Base-by-base conservation (phyloP, 2,113 vertebrate species). In the Caloenas nicobarica region DNA sequence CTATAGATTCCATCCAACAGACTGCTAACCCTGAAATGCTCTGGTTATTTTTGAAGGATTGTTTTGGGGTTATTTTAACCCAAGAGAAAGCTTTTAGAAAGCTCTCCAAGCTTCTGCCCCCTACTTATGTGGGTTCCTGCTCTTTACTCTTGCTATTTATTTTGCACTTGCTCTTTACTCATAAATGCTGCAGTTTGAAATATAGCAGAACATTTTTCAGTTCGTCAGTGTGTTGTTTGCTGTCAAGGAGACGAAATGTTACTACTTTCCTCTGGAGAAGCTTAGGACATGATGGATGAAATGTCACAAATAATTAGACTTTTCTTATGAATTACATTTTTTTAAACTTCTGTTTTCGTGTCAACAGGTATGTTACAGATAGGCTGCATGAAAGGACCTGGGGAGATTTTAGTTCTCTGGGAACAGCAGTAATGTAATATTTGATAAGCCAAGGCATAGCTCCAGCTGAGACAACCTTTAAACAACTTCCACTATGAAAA, bases 281-380 rank as follows among this genome's bases (percentile, higher is more conserved):
- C 90, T 96, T 96, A 96, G 85, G 86, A 97, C 95, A 96, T 97
- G 96, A 97, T 96, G 94, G 93, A 97, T 97, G 96, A 97, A 97
- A 96, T 97, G 96, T 95, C 96, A 97, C 91, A 91, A 96, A 97
- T 97, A 97, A 97, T 97, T 97, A 97, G 96, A 97, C 95, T 96
- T 94, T 64, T 68, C 90, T 83, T 93, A 93, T 88, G 94, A 97
- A 97, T 97, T 97, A 97, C 94, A 83, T 91, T 96, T 97, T 95
- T 97, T 94, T 88, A 76, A 93, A 92, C 78, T 78, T 95, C 81
- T 96, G 78, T 95, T 95, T 95, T 96, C 91, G 81, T 96, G 93
- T 95, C 97, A 93, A 86, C 96, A 96, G 94, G 92, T 96, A 65
- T 96, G 96, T 95, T 96, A 96, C 83, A 11, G 87, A 86, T 92